These are phyloP conservation scores for Rhopilema esculentum DNA, from an alignment of 30 jellyfish, hydroid and myxozoan genomes.

Conservation along the genomic window DNA sequence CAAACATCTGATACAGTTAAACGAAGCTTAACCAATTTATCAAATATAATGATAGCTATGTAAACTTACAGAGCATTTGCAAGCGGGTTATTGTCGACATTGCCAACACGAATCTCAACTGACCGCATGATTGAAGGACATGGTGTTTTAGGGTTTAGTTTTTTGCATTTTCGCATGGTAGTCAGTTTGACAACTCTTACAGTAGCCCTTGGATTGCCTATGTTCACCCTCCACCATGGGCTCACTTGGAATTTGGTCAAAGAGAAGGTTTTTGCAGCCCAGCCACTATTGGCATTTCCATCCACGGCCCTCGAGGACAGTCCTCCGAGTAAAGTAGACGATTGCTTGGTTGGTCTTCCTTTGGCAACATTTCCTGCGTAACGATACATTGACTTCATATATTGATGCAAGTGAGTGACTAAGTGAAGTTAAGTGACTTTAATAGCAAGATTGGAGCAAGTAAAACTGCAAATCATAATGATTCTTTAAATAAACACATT, in stretches of 20 bases:
- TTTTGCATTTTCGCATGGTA: constrained; percentile 21
- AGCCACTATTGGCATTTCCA: constrained; percentile 45
- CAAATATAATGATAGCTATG: too few species aligned
- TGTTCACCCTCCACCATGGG: constrained; percentile 67
- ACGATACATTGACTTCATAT: too few species aligned
- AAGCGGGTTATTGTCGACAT: constrained; percentile 37
- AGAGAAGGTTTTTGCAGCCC: constrained; percentile 18
- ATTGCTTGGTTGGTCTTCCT: constrained; percentile 60
- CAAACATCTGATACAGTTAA: too few species aligned
- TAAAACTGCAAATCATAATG: too few species aligned
- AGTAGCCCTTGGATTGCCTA: constrained; percentile 8
- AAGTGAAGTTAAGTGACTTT: too few species aligned
- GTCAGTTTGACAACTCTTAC: not conserved
- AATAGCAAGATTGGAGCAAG: too few species aligned
- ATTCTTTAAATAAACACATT: too few species aligned
- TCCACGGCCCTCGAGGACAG: constrained; percentile 52
- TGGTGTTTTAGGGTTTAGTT: not conserved
- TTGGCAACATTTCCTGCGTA: constrained; percentile 40
- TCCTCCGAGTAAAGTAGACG: constrained; percentile 25
- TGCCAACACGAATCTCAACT: constrained; percentile 54
- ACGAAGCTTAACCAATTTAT: too few species aligned
- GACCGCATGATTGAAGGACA: not conserved
- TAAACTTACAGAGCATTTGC: constrained; percentile 52
- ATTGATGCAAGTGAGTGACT: too few species aligned
- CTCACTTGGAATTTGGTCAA: not conserved